phyloP scores from a whole-genome alignment of 2,888 invertebrate genomes.

The Andrena fulva region DNA sequence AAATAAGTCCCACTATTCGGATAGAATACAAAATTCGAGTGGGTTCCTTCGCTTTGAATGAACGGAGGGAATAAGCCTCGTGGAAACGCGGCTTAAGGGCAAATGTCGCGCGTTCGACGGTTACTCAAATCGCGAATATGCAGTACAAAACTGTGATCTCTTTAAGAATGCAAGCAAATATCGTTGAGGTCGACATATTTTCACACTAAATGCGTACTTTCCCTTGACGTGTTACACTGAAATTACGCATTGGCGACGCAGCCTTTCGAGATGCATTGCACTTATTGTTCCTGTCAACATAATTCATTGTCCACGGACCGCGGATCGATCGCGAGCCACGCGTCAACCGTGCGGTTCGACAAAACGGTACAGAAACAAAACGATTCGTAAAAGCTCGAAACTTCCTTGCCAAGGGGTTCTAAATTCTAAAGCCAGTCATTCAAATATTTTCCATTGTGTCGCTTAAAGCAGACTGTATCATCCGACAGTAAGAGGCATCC shows the following conservation, averaged over 20 bases:
- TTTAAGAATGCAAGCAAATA: neutral
- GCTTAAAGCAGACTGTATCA: neutral
- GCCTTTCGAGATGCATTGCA: neutral
- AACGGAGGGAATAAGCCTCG: neutral
- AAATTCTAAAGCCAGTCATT: neutral
- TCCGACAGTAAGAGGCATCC: neutral
- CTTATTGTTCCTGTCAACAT: constrained; percentile 3
- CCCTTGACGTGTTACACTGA: neutral
- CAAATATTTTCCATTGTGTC: neutral
- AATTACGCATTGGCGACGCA: neutral
- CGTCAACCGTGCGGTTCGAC: neutral
- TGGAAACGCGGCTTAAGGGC: neutral
- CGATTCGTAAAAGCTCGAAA: neutral
- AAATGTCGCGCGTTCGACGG: no score
- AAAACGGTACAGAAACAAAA: neutral
- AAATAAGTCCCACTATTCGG: neutral
- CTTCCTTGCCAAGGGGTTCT: neutral
- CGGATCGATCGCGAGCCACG: constrained; percentile 7
- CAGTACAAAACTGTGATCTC: no score
- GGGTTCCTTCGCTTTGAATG: neutral
- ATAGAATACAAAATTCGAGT: neutral
- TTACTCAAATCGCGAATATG: no score
- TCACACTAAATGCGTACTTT: neutral
- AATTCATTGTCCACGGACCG: neutral
- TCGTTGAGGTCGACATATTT: neutral